A percentile compares a stretch with the other conserved stretches of the same genome.
phyloP scores from a whole-genome alignment of 1,140 invertebrate genomes.

The Phthorimaea operculella region DNA sequence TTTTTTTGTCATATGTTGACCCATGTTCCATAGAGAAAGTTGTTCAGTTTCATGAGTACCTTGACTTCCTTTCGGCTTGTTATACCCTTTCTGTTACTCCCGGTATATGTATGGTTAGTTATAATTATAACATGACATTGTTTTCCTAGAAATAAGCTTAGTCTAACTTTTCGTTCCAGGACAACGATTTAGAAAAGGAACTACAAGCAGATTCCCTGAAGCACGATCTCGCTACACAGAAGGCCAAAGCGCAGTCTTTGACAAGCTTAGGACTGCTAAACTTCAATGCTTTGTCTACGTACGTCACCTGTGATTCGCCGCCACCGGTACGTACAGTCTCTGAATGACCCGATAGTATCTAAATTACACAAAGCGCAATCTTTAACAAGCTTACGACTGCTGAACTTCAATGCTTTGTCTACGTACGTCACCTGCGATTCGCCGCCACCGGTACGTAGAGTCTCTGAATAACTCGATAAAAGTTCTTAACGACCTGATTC shows the following conservation, averaged over 20 bases:
- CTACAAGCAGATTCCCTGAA: constrained; percentile 49
- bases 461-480: too few relatives aligned
- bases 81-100: too few relatives aligned
- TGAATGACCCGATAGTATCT: too few relatives aligned
- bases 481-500: too few relatives aligned
- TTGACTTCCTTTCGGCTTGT: too few relatives aligned
- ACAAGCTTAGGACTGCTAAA: constrained; percentile 49
- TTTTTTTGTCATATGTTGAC: too few relatives aligned
- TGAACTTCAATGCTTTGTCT: constrained; percentile 64
- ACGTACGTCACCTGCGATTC: constrained; percentile 79
- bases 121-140: too few relatives aligned
- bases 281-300: constrained; percentile 68
- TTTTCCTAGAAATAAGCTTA: too few relatives aligned
- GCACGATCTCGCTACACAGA: constrained; percentile 33
- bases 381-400: constrained; percentile 44
- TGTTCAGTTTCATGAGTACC: too few relatives aligned
- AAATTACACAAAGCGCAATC: too few relatives aligned
- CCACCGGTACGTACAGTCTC: constrained; percentile 67
- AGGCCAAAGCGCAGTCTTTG: constrained; percentile 43
- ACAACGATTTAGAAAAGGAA: constrained; percentile 57
- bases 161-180: constrained; percentile 22
- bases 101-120: too few relatives aligned
- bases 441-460: constrained; percentile 71
- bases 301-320: constrained; percentile 79
- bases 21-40: too few relatives aligned